These are phyloP conservation scores for Bilobella aurantiaca DNA, from an alignment of 1,140 invertebrate species.

Conservation along the genomic window DNA sequence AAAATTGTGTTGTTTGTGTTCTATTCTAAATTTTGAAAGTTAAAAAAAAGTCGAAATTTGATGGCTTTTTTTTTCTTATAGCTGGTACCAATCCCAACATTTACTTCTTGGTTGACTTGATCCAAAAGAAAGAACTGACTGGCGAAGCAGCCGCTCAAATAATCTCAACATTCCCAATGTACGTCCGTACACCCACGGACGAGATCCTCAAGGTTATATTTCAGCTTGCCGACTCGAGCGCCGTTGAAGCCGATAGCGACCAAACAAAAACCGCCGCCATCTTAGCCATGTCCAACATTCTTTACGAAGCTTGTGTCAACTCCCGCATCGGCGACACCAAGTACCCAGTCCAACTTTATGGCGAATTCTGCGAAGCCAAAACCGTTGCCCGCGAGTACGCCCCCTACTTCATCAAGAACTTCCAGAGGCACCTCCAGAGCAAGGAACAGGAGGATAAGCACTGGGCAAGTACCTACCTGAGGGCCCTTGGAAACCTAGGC, in stretches of 20 bases:
- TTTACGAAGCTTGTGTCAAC: slow-evolving; percentile 35
- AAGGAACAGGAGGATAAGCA: slow-evolving; percentile 10
- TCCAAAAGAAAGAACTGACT: slow-evolving; percentile 24
- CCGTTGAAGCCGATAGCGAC: background rate
- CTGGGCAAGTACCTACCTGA: slow-evolving; percentile 16
- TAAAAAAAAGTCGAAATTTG: too few relatives aligned
- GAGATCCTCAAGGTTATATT: slow-evolving; percentile 26
- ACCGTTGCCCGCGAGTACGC: slow-evolving; percentile 22
- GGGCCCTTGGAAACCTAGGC: slow-evolving; percentile 35
- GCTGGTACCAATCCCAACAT: slow-evolving; percentile 1
- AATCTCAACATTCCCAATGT: slow-evolving; percentile 26
- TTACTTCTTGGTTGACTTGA: slow-evolving; percentile 24
- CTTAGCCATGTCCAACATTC: slow-evolving; percentile 26
- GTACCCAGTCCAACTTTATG: slow-evolving; percentile 34
- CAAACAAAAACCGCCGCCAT: slow-evolving; percentile 32
- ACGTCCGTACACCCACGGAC: slow-evolving; percentile 32
- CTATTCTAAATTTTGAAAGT: too few relatives aligned
- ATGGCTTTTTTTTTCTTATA: background rate
- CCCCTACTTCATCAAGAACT: slow-evolving; percentile 25
- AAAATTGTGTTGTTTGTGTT: too few relatives aligned
- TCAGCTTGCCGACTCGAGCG: slow-evolving; percentile 3
- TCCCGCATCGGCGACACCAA: slow-evolving; percentile 23
- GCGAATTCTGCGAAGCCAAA: slow-evolving; percentile 32
- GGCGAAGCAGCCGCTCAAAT: slow-evolving; percentile 31
- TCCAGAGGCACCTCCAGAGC: slow-evolving; percentile 13